Base-by-base conservation (phyloP, 2,797 vertebrate genomes). In the Fistularia tabacaria region DNA sequence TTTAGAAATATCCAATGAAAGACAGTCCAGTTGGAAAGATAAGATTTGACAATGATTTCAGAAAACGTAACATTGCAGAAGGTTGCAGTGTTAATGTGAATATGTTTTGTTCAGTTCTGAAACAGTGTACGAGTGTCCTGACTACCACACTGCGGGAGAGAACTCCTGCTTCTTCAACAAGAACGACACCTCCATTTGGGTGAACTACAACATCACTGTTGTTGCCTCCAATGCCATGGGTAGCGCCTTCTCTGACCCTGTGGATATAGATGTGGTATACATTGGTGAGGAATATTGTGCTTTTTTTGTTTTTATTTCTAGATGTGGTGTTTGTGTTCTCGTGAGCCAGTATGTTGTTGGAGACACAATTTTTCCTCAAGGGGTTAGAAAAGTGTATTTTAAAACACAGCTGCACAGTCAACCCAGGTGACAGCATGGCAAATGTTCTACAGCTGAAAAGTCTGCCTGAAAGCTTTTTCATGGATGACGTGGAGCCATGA, bases 141-240 rank as follows among this genome's bases (percentile, higher is more conserved):
- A 99, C 85, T 98, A 99, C 82, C 66, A 38, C 69, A 93, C 92
- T 0, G 88, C 90, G 0, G 97, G 96, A 1, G 77, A 89, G 57
- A 94, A 95, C 86, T 94, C 95, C 69, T 99, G 97, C 75, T 95
- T 92, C 88, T 99, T 99, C 59, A 91, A 90, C 83, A 95, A 93
- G 87, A 92, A 92, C 0, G 64, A 93, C 59, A 95, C 94, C 0
- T 92, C 89, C 38, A 80, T 94, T 40, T 95, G 93, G 94, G 85
- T 90, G 53, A 88, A 86, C 46, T 98, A 98, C 46, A 83, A 92
- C 88, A 94, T 98, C 86, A 92, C 87, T 0, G 89, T 99, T 49
- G 92, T 86, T 43, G 96, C 95, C 68, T 91, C 85, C 4, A 99
- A 98, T 51, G 46, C 83, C 1, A 64, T 91, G 69, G 95, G 95